Evolutionary conservation across 2,888 invertebrate genomes (phyloP).

Genomic region (Parnassius glacialis): DNA sequence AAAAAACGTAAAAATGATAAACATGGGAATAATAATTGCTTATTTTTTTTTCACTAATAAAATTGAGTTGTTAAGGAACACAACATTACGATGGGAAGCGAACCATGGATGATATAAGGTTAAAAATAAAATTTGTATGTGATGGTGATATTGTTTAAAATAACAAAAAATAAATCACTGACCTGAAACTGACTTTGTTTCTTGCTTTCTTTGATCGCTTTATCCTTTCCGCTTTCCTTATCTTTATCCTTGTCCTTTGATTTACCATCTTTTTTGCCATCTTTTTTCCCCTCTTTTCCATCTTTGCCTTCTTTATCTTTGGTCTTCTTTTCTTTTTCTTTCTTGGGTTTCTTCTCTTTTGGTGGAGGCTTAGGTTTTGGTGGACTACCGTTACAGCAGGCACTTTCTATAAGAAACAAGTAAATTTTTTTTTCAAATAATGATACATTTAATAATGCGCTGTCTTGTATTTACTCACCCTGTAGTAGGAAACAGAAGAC

Average conservation of each 20-base stretch:
- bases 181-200: conserved; percentile 86
- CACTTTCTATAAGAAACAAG: conserved; percentile 82
- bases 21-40: conserved; percentile 9
- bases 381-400: conserved; percentile 88
- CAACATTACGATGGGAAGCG: conserved; percentile 62
- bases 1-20: conserved; percentile 45
- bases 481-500: conserved; percentile 96
- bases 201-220: conserved; percentile 80
- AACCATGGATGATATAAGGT: conserved; percentile 48
- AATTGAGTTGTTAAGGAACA: conserved; percentile 57
- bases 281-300: conserved; percentile 78
- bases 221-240: conserved; percentile 82
- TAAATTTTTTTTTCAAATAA: neutral
- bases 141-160: conserved; percentile 49
- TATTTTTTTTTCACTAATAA: conserved; percentile 30
- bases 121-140: conserved; percentile 68
- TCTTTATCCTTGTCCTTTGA: conserved; percentile 82
- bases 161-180: conserved; percentile 37
- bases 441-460: neutral
- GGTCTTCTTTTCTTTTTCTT: conserved; percentile 83
- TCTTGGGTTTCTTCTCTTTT: conserved; percentile 86
- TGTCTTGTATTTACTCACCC: conserved; percentile 62
- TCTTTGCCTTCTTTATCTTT: conserved; percentile 81
- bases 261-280: conserved; percentile 81
- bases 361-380: conserved; percentile 84